phyloP scores from a whole-genome alignment of 2,888 invertebrate species.

The Zygaena filipendulae region DNA sequence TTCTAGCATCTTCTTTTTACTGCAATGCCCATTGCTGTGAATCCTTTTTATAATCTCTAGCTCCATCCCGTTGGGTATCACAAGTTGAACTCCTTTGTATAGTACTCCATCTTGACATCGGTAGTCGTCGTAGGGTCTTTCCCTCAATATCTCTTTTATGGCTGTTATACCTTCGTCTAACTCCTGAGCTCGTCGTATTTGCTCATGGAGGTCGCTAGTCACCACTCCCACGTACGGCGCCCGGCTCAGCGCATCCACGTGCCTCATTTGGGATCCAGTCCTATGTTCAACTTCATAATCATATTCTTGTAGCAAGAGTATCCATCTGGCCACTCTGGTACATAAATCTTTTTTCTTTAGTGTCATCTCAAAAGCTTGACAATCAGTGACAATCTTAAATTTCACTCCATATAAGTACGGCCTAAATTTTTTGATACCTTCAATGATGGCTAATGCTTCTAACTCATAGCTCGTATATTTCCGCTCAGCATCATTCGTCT shows the following conservation, averaged over 20 bases:
- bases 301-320: constrained; percentile 11
- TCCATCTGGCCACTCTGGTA: constrained; percentile 14
- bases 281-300: constrained; percentile 12
- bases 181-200: constrained; percentile 13
- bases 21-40: constrained; percentile 30
- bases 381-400: constrained; percentile 1
- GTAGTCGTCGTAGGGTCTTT: constrained; percentile 14
- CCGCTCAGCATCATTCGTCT: constrained; percentile 9
- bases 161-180: constrained; percentile 15
- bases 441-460: constrained; percentile 9
- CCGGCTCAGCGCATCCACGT: constrained; percentile 17
- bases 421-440: constrained; percentile 10
- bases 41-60: constrained; percentile 22
- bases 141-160: constrained; percentile 12
- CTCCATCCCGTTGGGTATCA: constrained; percentile 27
- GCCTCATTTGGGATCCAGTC: constrained; percentile 11
- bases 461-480: constrained; percentile 12
- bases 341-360: constrained; percentile 11
- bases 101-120: constrained; percentile 17
- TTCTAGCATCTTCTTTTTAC: constrained; percentile 20
- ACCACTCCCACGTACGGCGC: constrained; percentile 5
- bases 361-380: constrained; percentile 9
- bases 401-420: constrained; percentile 10
- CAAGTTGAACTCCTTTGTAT: constrained; percentile 17
- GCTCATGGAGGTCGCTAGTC: constrained; percentile 7